These are phyloP conservation scores for Sterrhoptilus dennistouni DNA, from an alignment of 2,113 vertebrate species.

Conservation along the genomic window DNA sequence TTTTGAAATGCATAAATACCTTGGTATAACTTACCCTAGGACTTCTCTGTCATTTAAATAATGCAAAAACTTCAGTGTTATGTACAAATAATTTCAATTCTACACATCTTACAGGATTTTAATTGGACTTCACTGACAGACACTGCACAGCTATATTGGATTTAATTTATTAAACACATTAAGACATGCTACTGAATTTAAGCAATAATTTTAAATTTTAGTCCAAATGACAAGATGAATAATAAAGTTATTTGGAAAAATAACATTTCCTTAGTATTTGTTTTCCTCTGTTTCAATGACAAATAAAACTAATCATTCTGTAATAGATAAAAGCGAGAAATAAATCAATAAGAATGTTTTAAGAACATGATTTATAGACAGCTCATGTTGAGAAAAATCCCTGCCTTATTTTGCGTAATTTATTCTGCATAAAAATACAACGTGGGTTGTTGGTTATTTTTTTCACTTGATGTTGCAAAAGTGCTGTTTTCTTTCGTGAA, in stretches of 20 bases:
- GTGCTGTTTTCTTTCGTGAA: not conserved
- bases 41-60: not conserved
- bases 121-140: not conserved
- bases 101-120: not conserved
- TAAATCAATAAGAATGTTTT: not conserved
- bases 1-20: not conserved
- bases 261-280: not conserved
- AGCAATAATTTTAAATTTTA: not conserved
- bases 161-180: not conserved
- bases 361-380: not conserved
- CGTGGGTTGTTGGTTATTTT: not conserved
- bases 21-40: not conserved
- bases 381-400: not conserved
- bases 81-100: not conserved
- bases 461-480: not conserved
- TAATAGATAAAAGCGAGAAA: not conserved
- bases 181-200: not conserved
- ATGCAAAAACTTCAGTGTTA: not conserved
- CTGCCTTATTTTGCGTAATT: not conserved
- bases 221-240: not conserved
- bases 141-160: not conserved
- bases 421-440: not conserved
- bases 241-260: not conserved
- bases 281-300: not conserved
- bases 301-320: not conserved